Base-by-base conservation (phyloP, 2,888 invertebrate genomes). In the Lycocerus yunnanus region DNA sequence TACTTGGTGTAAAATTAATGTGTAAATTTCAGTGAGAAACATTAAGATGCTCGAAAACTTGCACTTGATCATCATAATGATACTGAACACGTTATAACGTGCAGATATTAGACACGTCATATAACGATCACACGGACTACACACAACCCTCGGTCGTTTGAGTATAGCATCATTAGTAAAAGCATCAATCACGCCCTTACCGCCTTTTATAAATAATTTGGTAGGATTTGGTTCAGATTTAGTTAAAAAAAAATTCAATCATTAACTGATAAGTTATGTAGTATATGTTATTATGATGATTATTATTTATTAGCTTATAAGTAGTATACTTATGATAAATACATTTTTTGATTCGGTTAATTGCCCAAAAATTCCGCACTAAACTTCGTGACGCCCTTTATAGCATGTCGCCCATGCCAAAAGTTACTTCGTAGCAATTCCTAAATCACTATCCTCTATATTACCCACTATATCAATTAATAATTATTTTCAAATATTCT, bases 161-260 rank as follows among this genome's bases (percentile, higher is more conserved):
- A 78, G 73, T 75, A 69, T 76, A 76, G 76, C 72, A 76, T 79
- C 77, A 78, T 79, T 79, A 79, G 75, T 71, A 75, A 72, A 73
- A 71, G 77, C 77, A 79, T 79, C 78, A 79, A 79, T 79, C 78
- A 79, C 78, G 75, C 72, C 75, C 73, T 73, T 75, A 70, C 73
- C 76, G 76, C 77, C 77, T 78, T 75, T 74, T 72, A 69, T 73
- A 67, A 70, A 65, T 75, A 68, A 63, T 66, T 21, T 63, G 16
- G 6, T n/a, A 63, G 61, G 18, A 70, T 65, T 58, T 65, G 65
- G 66, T 21, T 43, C 15, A 70, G 24, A 58, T 18, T 58, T 43
- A 70, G 65, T n/a, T 43, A 70, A 70, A 70, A 66, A 65, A 24
- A 15, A 13, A 58, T 65, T 66, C 65, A 70, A 70, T 70, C 70